Evolutionary conservation across 2,113 vertebrate genomes (phyloP).

Genomic region (Nyctereutes procyonoides): DNA sequence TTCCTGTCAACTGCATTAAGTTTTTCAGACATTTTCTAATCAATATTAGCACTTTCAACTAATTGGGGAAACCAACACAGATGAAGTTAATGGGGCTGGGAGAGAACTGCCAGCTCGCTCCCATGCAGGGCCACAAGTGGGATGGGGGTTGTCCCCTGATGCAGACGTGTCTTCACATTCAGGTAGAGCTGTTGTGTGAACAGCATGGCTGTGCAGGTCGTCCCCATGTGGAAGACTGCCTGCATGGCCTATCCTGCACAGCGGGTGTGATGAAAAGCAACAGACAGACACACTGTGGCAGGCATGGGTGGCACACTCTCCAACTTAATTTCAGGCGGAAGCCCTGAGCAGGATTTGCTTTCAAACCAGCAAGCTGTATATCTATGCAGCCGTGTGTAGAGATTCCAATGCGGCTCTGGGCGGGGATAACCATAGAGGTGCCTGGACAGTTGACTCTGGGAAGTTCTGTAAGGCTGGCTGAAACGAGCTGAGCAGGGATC

Average conservation of each 20-base stretch:
- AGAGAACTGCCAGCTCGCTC: no score
- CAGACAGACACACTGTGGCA: background rate
- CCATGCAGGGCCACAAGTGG: accelerated
- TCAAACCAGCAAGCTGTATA: background rate
- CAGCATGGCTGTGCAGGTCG: accelerated
- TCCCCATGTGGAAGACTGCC: no score
- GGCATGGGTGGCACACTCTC: background rate
- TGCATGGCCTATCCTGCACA: background rate
- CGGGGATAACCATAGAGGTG: background rate
- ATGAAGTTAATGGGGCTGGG: background rate
- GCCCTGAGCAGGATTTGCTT: background rate
- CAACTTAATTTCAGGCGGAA: background rate
- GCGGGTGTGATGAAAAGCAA: background rate
- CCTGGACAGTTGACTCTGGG: background rate
- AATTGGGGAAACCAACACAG: background rate
- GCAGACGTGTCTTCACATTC: background rate
- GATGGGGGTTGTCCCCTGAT: background rate
- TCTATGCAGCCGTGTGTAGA: background rate
- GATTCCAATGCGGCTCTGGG: background rate
- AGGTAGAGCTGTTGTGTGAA: background rate
- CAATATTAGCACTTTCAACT: background rate
- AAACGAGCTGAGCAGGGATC: background rate
- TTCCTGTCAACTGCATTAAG: background rate
- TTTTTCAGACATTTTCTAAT: background rate
- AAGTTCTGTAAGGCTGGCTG: background rate